A percentile compares a stretch with the other conserved stretches of the same genome.
phyloP scores from a whole-genome alignment of 2,113 vertebrate species.

The Gymnogyps californianus region DNA sequence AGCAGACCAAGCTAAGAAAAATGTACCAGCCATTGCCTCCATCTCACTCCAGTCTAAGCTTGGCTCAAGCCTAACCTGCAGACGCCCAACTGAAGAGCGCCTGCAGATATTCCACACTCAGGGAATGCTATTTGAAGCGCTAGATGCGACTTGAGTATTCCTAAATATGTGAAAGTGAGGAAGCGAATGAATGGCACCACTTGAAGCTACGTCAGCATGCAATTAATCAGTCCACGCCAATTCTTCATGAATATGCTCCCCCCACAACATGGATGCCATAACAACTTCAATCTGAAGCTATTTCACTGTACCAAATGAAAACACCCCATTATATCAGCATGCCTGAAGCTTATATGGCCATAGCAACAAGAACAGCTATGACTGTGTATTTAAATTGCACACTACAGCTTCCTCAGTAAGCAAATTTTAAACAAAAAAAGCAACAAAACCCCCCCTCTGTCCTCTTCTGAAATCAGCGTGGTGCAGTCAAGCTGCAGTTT shows the following conservation, averaged over 20 bases:
- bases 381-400: not conserved
- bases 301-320: not conserved
- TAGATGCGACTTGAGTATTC: not conserved
- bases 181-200: not conserved
- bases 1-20: not conserved
- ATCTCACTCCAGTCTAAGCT: not conserved
- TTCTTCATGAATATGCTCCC: not conserved
- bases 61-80: not conserved
- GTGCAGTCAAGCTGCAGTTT: not conserved
- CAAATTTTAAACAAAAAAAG: not conserved
- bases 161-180: not conserved
- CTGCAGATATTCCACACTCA: not conserved
- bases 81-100: not conserved
- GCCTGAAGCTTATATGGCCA: not conserved
- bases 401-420: not conserved
- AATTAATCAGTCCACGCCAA: not conserved
- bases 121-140: not conserved
- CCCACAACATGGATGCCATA: fast-evolving
- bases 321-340: not conserved
- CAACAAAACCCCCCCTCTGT: not conserved
- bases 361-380: not conserved
- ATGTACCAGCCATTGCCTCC: not conserved
- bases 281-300: not conserved
- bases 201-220: not conserved
- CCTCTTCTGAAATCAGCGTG: not conserved